Base-by-base conservation (phyloP, 2,113 vertebrate species). In the Carassius carassius region DNA sequence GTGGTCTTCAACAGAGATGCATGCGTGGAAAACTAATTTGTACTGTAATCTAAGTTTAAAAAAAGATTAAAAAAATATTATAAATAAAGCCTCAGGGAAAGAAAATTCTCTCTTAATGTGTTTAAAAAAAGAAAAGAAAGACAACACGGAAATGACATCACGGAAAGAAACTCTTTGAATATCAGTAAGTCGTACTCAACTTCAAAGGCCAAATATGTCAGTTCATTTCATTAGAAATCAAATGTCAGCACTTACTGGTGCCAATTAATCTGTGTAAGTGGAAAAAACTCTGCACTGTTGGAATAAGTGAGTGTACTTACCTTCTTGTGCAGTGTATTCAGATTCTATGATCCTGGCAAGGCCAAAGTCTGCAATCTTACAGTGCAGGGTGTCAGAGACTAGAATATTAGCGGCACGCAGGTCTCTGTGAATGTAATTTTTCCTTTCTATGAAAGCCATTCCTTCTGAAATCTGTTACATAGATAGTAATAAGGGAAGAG, bases 341-440 rank as follows among this genome's bases (percentile, higher is more conserved):
- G 91, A 81, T 88, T 99, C 98, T 0, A 97, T 95, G 86, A 99
- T 94, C 90, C 98, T 94, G 81, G 98, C 98, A 86, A 99, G 90
- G 41, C 98, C 98, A 8, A 99, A 99, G 88, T 99, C 98, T 0
- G 97, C 97, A 0, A 99, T 95, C 90, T 99, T 99, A 91, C 98
- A 99, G 91, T 95, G 94, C 69, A 99, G 91, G 0, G 92, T 94
- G 49, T 98, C 97, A 0, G 92, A 98, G 81, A 99, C 98, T 2
- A 99, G 93, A 86, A 99, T 96, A 91, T 99, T 99, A 88, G 98
- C 98, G 0, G 98, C 97, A 23, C 98, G 93, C 86, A 99, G 88
- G 90, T 99, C 98, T 0, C 98, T 93, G 92, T 99, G 98, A 91
- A 99, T 99, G 87, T 96, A 99, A 72, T 99, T 98, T 92, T 97